Conservation (phyloP, 2,888 invertebrate species). For the Patella pellucida region DNA sequence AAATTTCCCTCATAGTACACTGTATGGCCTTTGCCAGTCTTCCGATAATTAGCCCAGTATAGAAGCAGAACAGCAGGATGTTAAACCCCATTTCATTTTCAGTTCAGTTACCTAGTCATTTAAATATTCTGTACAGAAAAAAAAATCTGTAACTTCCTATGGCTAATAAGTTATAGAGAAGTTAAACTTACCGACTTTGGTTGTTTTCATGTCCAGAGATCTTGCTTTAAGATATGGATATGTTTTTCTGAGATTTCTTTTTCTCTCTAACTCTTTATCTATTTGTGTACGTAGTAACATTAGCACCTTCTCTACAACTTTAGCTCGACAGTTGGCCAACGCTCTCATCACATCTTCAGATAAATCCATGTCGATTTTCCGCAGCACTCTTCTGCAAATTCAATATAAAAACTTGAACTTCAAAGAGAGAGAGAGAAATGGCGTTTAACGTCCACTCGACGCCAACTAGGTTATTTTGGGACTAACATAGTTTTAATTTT, state of each 20-base stretch:
- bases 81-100: background rate
- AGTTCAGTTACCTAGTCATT: constrained; percentile 13
- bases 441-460: no score
- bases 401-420: no score
- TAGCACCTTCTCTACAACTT: constrained; percentile 56
- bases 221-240: constrained; percentile 5
- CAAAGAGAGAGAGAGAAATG: no score
- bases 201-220: background rate
- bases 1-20: no score
- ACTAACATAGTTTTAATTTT: no score
- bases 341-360: constrained; percentile 58
- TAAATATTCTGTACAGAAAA: constrained; percentile 3
- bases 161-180: background rate
- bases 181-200: background rate
- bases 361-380: constrained; percentile 51
- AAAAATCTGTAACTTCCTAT: background rate
- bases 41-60: no score
- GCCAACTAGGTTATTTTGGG: no score
- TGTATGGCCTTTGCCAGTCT: no score
- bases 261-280: constrained; percentile 50
- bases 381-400: constrained; percentile 49
- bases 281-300: constrained; percentile 57
- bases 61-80: no score
- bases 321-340: constrained; percentile 48
- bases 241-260: background rate